phyloP scores from a whole-genome alignment of 2,888 invertebrate species.

The Machimus rusticus region DNA sequence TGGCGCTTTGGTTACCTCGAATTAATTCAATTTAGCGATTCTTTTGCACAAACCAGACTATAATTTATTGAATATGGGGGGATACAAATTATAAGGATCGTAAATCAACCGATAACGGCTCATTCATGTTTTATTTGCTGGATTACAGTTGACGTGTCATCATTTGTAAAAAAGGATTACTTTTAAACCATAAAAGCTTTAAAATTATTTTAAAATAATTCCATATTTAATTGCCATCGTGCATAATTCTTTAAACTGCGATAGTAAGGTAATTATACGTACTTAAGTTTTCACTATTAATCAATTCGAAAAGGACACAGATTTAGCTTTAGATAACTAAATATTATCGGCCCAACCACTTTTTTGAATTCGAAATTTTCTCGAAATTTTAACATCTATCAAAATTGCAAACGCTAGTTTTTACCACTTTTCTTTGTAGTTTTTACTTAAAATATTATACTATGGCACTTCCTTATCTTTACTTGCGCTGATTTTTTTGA shows the following conservation, averaged over 20 bases:
- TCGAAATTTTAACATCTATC: no score
- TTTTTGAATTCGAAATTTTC: no score
- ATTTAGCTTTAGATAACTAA: no score
- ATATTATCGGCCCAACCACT: no score
- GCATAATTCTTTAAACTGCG: not conserved
- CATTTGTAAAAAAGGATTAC: not conserved
- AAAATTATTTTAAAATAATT: not conserved
- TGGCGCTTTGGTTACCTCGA: not conserved
- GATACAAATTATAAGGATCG: not conserved
- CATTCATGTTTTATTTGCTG: not conserved
- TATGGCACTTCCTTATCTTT: no score
- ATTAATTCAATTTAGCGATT: not conserved
- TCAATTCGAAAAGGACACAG: no score
- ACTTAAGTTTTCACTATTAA: no score
- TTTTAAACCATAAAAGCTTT: not conserved
- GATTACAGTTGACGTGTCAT: not conserved
- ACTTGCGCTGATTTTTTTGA: no score
- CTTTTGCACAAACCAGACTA: not conserved
- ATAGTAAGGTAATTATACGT: not conserved
- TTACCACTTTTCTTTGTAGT: no score
- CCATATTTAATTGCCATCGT: not conserved
- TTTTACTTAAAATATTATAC: no score
- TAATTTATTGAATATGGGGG: not conserved
- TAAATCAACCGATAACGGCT: not conserved
- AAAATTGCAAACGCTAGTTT: no score